phyloP scores from a whole-genome alignment of 2,888 invertebrate species.

The Eilema sororculum region DNA sequence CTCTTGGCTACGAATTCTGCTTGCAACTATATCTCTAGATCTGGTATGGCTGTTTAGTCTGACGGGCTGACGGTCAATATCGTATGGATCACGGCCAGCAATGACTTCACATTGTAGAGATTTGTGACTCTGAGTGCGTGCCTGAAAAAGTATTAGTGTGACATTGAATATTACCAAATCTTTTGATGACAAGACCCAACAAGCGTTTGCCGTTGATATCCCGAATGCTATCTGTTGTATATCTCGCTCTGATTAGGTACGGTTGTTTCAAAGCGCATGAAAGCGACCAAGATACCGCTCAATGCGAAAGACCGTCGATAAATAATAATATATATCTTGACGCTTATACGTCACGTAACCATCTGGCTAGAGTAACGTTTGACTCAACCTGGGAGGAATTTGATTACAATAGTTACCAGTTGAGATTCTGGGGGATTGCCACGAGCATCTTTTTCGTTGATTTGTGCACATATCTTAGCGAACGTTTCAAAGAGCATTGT shows the following conservation, averaged over 20 bases:
- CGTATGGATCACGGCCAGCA: conserved; percentile 55
- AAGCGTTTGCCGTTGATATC: no score
- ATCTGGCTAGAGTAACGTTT: background rate
- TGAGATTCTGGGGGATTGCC: conserved; percentile 38
- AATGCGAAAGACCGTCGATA: no score
- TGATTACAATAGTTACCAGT: conserved; percentile 59
- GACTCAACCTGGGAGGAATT: background rate
- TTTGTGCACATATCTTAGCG: conserved; percentile 74
- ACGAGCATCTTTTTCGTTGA: conserved; percentile 62
- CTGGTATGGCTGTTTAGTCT: conserved; percentile 56
- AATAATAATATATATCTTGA: no score
- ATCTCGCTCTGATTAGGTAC: no score
- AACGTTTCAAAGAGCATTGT: conserved; percentile 73
- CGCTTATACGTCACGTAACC: background rate
- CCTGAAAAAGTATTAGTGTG: conserved; percentile 54
- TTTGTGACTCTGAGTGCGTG: conserved; percentile 76
- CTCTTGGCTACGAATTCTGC: conserved; percentile 70
- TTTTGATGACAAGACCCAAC: background rate
- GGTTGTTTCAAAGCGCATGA: no score
- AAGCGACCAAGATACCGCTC: no score
- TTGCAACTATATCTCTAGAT: conserved; percentile 59
- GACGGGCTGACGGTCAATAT: conserved; percentile 61
- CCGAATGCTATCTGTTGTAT: no score
- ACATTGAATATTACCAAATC: background rate
- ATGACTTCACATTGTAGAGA: conserved; percentile 77